phyloP scores from a whole-genome alignment of 2,888 invertebrate species.

The Pyrrhosoma nymphula region DNA sequence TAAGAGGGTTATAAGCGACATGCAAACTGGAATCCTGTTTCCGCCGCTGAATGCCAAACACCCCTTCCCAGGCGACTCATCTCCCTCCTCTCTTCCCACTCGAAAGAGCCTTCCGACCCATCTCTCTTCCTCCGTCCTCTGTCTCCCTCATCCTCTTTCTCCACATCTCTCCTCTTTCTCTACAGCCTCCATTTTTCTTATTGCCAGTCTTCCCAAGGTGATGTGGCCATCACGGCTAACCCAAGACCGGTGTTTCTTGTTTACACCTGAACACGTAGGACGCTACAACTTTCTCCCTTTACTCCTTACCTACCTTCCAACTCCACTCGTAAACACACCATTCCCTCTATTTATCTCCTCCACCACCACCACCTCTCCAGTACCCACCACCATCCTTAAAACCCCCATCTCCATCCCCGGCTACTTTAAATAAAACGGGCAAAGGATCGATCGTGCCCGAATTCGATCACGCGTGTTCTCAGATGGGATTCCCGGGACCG shows the following conservation, averaged over 20 bases:
- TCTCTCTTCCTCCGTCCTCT: neutral
- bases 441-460: neutral
- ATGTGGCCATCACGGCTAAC: conserved; percentile 54
- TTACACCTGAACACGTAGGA: conserved; percentile 59
- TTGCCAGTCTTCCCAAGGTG: conserved; percentile 43
- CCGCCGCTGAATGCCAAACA: neutral
- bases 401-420: neutral
- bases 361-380: neutral
- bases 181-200: conserved; percentile 28
- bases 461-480: conserved; percentile 31
- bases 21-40: conserved; percentile 9
- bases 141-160: conserved; percentile 4
- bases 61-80: neutral
- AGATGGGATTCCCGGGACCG: neutral
- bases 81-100: neutral
- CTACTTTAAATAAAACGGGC: conserved; percentile 24
- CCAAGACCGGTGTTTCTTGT: conserved; percentile 62
- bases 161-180: neutral
- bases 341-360: conserved; percentile 26
- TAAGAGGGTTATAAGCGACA: conserved; percentile 12
- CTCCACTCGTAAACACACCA: conserved; percentile 7
- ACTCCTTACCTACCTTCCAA: neutral
- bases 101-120: neutral
- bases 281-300: conserved; percentile 36
- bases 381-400: neutral